A percentile compares a stretch with the other conserved stretches of the same genome.
phyloP scores from a whole-genome alignment of 2,797 vertebrate genomes.

The Muscicapa comitata region DNA sequence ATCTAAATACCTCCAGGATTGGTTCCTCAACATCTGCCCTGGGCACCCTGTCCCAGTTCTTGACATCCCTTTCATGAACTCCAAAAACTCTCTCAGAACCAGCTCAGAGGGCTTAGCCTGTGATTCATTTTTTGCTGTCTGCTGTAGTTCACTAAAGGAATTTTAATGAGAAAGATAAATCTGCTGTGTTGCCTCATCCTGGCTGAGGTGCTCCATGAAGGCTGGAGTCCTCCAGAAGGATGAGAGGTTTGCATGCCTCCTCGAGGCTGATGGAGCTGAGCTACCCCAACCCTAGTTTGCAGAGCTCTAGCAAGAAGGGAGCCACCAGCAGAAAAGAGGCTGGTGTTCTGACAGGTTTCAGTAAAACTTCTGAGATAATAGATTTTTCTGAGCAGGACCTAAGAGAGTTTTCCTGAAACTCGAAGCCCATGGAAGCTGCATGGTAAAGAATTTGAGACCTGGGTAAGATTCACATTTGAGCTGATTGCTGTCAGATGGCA shows the following conservation, averaged over 20 bases:
- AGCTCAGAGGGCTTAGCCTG: not conserved
- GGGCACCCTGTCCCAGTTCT: not conserved
- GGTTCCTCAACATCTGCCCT: not conserved
- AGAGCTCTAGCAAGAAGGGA: not conserved
- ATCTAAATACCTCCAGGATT: not conserved
- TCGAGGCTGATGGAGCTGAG: not conserved
- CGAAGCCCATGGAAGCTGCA: not conserved
- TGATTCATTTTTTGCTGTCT: not conserved
- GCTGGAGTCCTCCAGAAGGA: not conserved
- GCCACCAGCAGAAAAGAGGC: not conserved
- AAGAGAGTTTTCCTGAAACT: not conserved
- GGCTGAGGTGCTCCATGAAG: not conserved
- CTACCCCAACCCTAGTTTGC: not conserved
- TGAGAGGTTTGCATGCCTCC: rapidly evolving
- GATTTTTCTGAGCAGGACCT: not conserved
- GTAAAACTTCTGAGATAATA: not conserved
- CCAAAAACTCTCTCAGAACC: not conserved
- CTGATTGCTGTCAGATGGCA: not conserved
- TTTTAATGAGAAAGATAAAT: not conserved
- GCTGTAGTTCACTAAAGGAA: not conserved
- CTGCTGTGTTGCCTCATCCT: not conserved
- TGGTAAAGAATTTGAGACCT: not conserved
- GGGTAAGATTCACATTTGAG: not conserved
- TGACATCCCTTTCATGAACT: not conserved
- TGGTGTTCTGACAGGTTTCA: not conserved